phyloP scores from a whole-genome alignment of 2,888 invertebrate genomes.

The Caradrina kadenii region DNA sequence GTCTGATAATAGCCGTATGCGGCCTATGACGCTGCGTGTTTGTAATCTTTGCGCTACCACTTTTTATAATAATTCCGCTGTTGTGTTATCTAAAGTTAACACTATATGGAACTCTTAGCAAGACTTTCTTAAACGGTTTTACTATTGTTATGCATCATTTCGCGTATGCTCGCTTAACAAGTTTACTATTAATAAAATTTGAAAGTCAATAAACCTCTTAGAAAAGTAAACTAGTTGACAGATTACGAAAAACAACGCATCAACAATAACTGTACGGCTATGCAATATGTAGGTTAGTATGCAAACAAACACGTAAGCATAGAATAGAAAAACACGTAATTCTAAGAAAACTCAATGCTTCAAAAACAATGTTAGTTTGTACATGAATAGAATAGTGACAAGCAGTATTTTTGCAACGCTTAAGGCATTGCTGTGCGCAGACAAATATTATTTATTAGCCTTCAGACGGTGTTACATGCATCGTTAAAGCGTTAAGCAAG shows the following conservation, averaged over 20 bases:
- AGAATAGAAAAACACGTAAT: slow-evolving; percentile 46
- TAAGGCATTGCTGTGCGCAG: slow-evolving; percentile 35
- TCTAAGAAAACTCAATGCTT: slow-evolving; percentile 44
- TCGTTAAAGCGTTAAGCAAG: slow-evolving; percentile 64
- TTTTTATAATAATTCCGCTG: slow-evolving; percentile 40
- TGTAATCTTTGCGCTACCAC: slow-evolving; percentile 11
- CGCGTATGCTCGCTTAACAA: slow-evolving; percentile 24
- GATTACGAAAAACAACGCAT: slow-evolving; percentile 50
- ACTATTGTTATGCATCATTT: slow-evolving; percentile 41
- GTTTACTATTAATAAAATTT: slow-evolving; percentile 23
- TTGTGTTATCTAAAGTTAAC: slow-evolving; percentile 16
- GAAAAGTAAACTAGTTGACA: slow-evolving; percentile 31
- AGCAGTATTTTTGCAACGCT: slow-evolving; percentile 51
- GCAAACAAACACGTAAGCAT: slow-evolving; percentile 44
- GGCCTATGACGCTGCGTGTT: slow-evolving; percentile 11
- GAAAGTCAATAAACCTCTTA: slow-evolving; percentile 17
- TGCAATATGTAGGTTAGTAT: slow-evolving; percentile 48
- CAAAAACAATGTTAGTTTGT: slow-evolving; percentile 35
- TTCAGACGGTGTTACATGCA: slow-evolving; percentile 65
- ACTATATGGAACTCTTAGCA: slow-evolving; percentile 31
- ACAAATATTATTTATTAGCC: slow-evolving; percentile 61
- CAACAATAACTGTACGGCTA: slow-evolving; percentile 34
- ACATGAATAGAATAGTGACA: slow-evolving; percentile 47
- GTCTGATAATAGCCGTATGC: neutral
- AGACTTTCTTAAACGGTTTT: slow-evolving; percentile 37